Base-by-base conservation (phyloP, 2,113 vertebrate genomes). In the Haplochromis burtoni region DNA sequence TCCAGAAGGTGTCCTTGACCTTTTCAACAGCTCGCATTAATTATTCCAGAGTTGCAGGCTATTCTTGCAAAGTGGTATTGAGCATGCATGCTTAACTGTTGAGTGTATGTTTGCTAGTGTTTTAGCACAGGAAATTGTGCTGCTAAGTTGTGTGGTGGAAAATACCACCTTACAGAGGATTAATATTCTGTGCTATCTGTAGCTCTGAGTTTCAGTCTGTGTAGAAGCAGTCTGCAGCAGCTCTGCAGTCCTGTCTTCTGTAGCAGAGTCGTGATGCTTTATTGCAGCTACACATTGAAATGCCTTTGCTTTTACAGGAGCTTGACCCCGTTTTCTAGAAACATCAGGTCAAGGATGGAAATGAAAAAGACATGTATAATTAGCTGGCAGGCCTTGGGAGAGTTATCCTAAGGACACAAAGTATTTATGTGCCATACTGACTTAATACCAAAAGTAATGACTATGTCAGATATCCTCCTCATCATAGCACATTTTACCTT, bases 1-100 rank as follows among this genome's bases (percentile, higher is more conserved):
- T 92, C 98, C 98, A 7, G 98, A 99, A 98, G 99, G 99, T 99
- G 35, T 59, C 13, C 53, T 40, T 84, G 24, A 79, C 47, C 40
- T 84, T 49, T 68, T 29, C 21, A 84, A 7, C 19, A 63, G 51
- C 7, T 78, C 13, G 1, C 45, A 53, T 80, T 47, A 63, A 78
- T 68, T 9, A 73, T 82, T 63, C 19, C 31, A 63, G 4, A 68
- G 53, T 38, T 21, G 7, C 11, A 53, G 10, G 24, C 7, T 49
- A 40, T 55, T 90, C 19, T 76, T 14, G 57, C 76, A 84, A 16
- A 16, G 31, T 17, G 54, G 7, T 17, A 85, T 3, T 89, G n/a
- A n/a, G 45, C 45, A 66, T 49, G 21, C 7, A 24, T 55, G n/a
- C n/a, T 1, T 29, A 76, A 76, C 71, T 78, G 24, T n/a, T 78